Evolutionary conservation across 2,888 invertebrate species (phyloP).

Genomic region (Chirona hameri): DNA sequence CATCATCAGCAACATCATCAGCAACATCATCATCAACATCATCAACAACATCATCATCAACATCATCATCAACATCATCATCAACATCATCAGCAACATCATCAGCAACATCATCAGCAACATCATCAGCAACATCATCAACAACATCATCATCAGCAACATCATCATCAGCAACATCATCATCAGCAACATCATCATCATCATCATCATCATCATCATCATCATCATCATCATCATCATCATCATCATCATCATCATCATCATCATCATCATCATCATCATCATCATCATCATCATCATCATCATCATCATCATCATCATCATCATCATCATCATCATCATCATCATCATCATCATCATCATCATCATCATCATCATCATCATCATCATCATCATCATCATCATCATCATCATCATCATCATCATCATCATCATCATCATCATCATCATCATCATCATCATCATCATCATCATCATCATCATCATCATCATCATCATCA

Average conservation of each 20-base stretch:
- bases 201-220: no score
- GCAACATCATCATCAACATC: no score
- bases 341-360: constrained; percentile 22
- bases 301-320: constrained; percentile 22
- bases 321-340: constrained; percentile 22
- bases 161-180: no score
- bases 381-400: constrained; percentile 24
- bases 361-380: neutral
- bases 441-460: constrained; percentile 31
- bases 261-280: constrained; percentile 22
- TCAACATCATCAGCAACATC: no score
- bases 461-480: constrained; percentile 31
- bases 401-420: constrained; percentile 31
- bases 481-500: constrained; percentile 30
- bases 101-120: no score
- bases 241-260: constrained; percentile 22
- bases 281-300: constrained; percentile 22
- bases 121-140: no score
- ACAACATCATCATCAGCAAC: no score
- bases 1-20: no score
- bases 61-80: no score
- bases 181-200: no score
- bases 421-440: constrained; percentile 31
- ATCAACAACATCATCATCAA: constrained; percentile 8
- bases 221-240: constrained; percentile 22